Base-by-base conservation (phyloP, 2,113 vertebrate species). In the Chionis minor region DNA sequence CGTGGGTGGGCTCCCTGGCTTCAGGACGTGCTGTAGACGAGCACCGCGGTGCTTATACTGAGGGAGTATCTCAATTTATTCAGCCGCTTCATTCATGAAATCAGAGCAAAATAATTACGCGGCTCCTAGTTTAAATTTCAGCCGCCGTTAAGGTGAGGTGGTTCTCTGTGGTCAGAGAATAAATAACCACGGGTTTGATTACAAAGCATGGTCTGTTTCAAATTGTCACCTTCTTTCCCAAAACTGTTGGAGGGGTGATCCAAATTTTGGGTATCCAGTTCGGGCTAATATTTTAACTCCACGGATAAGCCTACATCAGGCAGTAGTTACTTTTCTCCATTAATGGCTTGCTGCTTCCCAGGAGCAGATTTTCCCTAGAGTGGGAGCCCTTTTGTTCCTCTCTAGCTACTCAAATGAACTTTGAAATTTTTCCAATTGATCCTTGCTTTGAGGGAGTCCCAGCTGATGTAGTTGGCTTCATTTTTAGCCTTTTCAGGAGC, bases 341-440 rank as follows among this genome's bases (percentile, higher is more conserved):
- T 81, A 94, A 66, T 16, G 28, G 20, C 45, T n/a, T 75, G 32
- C 58, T 62, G 33, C 24, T 94, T 86, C 81, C 80, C 74, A 88
- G 71, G 30, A 83, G 80, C 67, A 82, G 78, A 63, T 94, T 90
- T 71, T 78, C 92, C 83, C 61, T 32, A 17, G 67, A 81, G 95
- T 87, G 17, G 61, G 55, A 84, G 47, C 49, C 47, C 67, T 87
- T 95, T 96, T 95, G 91, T 94, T 91, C 78, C 38, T 80, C 62
- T 89, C 81, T 35, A 47, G 70, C 67, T 81, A 23, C 88, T 88
- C 65, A 86, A 92, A 94, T 27, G 54, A 67, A 91, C 93, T 96
- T 95, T 91, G 93, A 95, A 95, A 91, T 84, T 73, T 77, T 86
- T 96, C 96, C 94, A 97, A 85, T 56, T 94, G 91, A 95, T 96